Base-by-base conservation (phyloP, 2,888 invertebrate species). In the Tenodera sinensis region DNA sequence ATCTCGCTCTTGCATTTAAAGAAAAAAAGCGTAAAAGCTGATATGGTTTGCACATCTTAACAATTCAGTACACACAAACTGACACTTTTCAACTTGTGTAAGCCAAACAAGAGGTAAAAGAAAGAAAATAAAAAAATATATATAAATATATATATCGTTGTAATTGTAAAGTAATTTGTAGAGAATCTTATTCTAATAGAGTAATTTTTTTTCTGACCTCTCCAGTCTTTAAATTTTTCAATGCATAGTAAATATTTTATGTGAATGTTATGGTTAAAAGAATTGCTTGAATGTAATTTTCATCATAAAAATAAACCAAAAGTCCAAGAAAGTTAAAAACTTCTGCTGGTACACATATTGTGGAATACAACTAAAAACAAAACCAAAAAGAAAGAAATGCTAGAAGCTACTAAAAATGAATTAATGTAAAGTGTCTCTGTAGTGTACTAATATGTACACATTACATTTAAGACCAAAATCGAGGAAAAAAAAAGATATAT, bases 201-300 rank as follows among this genome's bases (percentile, higher is more conserved):
- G 28, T 81, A 28, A 28, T 81, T 71, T 54, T 71, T 30, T 27
- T 85, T 15, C 20, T 27, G 7, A 28, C 54, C 71, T 84, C 25
- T 30, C n/a, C 47, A 83, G 30, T 28, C 34, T 54, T 85, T 47
- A 84, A 84, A 84, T 81, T 30, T 84, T 88, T 85, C 81, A 88
- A 34, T 88, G 84, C 84, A 88, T 88, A 85, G 30, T 85, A 88
- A 71, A 85, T 84, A 88, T 88, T 88, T 88, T 88, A 88, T 85
- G 85, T 88, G 81, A 88, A 82, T 84, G 88, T 85, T 88, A 54
- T 71, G 27, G 54, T 12, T 84, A 84, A 28, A 86, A n/a, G 27
- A 83, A 82, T 25, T 71, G 54, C 54, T 71, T 71, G 54, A 20
- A 71, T 71, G 54, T 71, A 71, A 71, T 15, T 71, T 71, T 71